Base-by-base conservation (phyloP, 2,113 vertebrate species). In the Mormyrus iriodes region DNA sequence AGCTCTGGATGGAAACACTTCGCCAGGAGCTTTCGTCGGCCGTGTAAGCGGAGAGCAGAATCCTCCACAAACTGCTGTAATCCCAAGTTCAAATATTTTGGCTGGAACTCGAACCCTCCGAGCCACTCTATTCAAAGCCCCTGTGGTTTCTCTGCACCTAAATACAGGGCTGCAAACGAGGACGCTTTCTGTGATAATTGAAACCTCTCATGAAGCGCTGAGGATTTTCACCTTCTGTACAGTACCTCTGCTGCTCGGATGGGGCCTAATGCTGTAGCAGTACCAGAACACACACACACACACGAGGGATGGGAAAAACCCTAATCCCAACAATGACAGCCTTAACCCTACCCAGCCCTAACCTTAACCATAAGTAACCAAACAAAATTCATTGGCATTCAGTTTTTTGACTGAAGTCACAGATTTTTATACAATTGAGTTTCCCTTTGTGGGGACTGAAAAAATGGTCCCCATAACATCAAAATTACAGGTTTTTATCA, bases 51-150 rank as follows among this genome's bases (percentile, higher is more conserved):
- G 85, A 86, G 27, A 53, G 51, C 31, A 15, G 8, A 55, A 86
- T 86, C 85, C 85, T 53, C 85, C 49, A 86, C 85, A 86, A 86
- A 53, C 42, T 51, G 24, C 27, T 39, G 48, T 86, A 86, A 86
- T 86, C 51, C 85, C 13, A 53, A 86, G 85, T 86, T 86, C 85
- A 86, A 86, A 86, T 86, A 53, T 53, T 86, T 35, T 35, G 85
- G 85, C 27, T 86, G 85, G 49, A 86, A 53, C 31, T 53, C 31
- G 27, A 86, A 86, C 48, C 52, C 49, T 86, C 85, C 85, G 19
- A 35, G 12, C 27, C 15, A 51, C 85, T 31, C 19, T 27, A 21
- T 86, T 31, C 85, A 55, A 86, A 17, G 9, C 51, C 27, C 85
- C 27, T 42, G 24, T 55, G 51, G 85, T 86, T 31, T 2, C 21